Percentiles rank a stretch among this genome's conserved stretches.
phyloP scores from a whole-genome alignment of 2,113 vertebrate genomes.

The Austrofundulus limnaeus region DNA sequence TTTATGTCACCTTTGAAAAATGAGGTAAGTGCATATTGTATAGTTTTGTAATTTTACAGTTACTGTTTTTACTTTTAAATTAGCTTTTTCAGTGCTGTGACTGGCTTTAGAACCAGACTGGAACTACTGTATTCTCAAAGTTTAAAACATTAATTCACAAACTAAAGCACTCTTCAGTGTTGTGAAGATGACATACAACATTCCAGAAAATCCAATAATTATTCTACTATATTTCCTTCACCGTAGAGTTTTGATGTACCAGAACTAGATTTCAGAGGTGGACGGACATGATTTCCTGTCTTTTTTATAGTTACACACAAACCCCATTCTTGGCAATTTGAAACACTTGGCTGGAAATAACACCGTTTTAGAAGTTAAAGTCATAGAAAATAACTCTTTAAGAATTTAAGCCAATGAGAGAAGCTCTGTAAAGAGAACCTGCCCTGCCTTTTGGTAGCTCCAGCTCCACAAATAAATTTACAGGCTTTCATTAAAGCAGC shows the following conservation, averaged over 20 bases:
- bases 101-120: no score
- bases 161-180: not conserved
- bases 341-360: slow-evolving; percentile 37
- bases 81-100: no score
- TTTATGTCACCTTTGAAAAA: no score
- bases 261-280: not conserved
- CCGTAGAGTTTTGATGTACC: not conserved
- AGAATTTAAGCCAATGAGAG: slow-evolving; percentile 51
- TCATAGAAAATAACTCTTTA: slow-evolving; percentile 61
- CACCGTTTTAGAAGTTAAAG: slow-evolving; percentile 46
- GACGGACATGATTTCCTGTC: slow-evolving; percentile 48
- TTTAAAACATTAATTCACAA: no score
- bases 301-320: slow-evolving; percentile 26
- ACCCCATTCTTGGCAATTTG: slow-evolving; percentile 16
- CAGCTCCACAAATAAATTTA: slow-evolving; percentile 72
- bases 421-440: slow-evolving; percentile 57
- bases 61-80: no score
- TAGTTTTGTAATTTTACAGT: no score
- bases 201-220: no score
- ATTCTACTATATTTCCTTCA: no score
- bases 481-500: slow-evolving; percentile 74
- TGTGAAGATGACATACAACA: no score
- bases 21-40: no score
- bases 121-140: no score
- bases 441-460: slow-evolving; percentile 62